A percentile compares a stretch with the other conserved stretches of the same genome.
Conservation (phyloP, 2,113 vertebrate species). For the Pangasianodon gigas region DNA sequence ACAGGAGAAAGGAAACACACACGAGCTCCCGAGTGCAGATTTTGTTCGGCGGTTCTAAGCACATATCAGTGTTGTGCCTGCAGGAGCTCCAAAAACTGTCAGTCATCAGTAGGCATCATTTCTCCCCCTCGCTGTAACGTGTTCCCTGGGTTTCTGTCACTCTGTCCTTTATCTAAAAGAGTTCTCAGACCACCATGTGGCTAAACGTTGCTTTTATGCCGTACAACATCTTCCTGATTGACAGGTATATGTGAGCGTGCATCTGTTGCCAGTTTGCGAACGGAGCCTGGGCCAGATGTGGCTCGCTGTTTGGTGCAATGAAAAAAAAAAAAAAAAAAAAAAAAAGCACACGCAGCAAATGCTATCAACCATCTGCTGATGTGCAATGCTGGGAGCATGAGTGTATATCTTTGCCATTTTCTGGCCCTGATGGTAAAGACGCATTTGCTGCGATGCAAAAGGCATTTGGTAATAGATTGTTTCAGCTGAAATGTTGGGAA, state of each 20-base stretch:
- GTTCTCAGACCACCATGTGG: slow-evolving; percentile 54
- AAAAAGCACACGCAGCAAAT: slow-evolving; percentile 71
- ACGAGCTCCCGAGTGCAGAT: background rate
- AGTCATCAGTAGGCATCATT: slow-evolving; percentile 29
- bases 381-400: slow-evolving; percentile 51
- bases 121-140: slow-evolving; percentile 26
- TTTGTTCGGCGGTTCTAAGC: background rate
- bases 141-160: slow-evolving; percentile 44
- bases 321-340: slow-evolving; percentile 59
- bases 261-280: slow-evolving; percentile 71
- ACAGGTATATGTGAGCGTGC: slow-evolving; percentile 60
- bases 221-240: slow-evolving; percentile 53
- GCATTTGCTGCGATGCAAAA: slow-evolving; percentile 2
- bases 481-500: slow-evolving; percentile 29
- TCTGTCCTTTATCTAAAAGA: slow-evolving; percentile 48
- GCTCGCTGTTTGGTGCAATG: slow-evolving; percentile 76
- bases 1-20: slow-evolving; percentile 6
- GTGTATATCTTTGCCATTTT: slow-evolving; percentile 64
- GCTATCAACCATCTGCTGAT: slow-evolving; percentile 80
- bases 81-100: slow-evolving; percentile 7
- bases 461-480: slow-evolving; percentile 34
- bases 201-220: slow-evolving; percentile 64
- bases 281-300: slow-evolving; percentile 78
- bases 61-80: background rate
- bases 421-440: slow-evolving; percentile 23